phyloP scores from a whole-genome alignment of 2,797 vertebrate species.

The Sebastes hubbsi region DNA sequence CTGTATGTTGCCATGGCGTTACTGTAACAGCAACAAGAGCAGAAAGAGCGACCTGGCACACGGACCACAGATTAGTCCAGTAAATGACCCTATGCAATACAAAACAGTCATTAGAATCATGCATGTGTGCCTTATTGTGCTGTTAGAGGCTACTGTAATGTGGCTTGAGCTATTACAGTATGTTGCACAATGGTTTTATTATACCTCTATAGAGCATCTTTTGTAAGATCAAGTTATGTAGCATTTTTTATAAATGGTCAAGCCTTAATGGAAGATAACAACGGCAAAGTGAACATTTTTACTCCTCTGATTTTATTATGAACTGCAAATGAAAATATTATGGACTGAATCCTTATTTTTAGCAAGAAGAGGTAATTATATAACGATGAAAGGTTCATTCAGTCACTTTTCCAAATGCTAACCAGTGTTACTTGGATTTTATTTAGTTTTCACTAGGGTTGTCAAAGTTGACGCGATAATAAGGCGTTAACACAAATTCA shows the following conservation, averaged over 20 bases:
- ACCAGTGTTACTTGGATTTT: not conserved
- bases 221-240: not conserved
- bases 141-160: not conserved
- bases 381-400: not conserved
- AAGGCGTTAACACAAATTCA: rapidly evolving
- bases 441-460: not conserved
- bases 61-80: constrained; percentile 3
- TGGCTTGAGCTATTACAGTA: not conserved
- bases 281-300: not conserved
- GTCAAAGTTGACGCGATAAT: too few relatives aligned
- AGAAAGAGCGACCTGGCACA: constrained; percentile 17
- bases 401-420: not conserved
- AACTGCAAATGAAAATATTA: not conserved
- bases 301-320: not conserved
- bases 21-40: constrained; percentile 30
- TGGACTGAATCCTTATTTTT: not conserved
- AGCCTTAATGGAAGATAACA: not conserved
- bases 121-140: not conserved
- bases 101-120: not conserved
- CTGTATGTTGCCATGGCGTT: constrained; percentile 23
- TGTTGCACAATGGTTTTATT: not conserved
- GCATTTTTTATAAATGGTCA: not conserved
- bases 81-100: not conserved
- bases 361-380: not conserved
- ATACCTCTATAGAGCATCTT: not conserved